Conservation (phyloP, 2,888 invertebrate species). For the Nemotelus nigrinus region DNA sequence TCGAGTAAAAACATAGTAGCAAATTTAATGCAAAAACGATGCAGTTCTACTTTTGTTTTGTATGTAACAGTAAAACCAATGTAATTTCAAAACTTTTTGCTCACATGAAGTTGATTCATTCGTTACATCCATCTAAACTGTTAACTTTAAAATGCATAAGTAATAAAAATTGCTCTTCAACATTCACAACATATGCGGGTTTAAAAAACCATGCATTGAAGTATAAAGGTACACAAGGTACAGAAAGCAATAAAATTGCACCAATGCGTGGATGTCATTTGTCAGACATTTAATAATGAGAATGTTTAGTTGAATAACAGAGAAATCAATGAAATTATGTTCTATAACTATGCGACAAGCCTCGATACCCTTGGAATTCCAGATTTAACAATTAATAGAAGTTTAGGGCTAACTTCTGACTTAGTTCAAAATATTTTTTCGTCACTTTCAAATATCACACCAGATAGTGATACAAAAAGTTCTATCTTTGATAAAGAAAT, state of each 20-base stretch:
- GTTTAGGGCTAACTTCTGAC: slow-evolving; percentile 36
- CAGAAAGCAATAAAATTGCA: no score
- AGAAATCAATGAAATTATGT: background rate
- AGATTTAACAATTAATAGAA: slow-evolving; percentile 30
- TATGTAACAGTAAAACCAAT: slow-evolving; percentile 9
- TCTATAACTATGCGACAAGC: background rate
- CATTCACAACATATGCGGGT: slow-evolving; percentile 30
- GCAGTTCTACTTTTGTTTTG: slow-evolving; percentile 33
- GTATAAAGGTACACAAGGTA: no score
- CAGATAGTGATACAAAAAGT: slow-evolving; percentile 4
- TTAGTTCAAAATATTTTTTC: slow-evolving; percentile 24
- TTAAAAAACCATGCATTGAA: slow-evolving; percentile 38
- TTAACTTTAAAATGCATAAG: slow-evolving; percentile 30
- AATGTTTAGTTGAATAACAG: background rate
- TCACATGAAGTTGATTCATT: slow-evolving; percentile 34
- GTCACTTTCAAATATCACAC: background rate
- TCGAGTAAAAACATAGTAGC: no score
- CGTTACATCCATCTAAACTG: slow-evolving; percentile 19
- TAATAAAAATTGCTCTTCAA: slow-evolving; percentile 19
- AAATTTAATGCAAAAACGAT: no score
- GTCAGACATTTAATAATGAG: background rate
- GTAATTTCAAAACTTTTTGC: slow-evolving; percentile 13
- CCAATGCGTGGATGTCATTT: background rate
- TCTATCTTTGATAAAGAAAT: background rate
- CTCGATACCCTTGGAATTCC: slow-evolving; percentile 32